Evolutionary conservation across 2,797 vertebrate species (phyloP).

Genomic region (Danionella dracula): DNA sequence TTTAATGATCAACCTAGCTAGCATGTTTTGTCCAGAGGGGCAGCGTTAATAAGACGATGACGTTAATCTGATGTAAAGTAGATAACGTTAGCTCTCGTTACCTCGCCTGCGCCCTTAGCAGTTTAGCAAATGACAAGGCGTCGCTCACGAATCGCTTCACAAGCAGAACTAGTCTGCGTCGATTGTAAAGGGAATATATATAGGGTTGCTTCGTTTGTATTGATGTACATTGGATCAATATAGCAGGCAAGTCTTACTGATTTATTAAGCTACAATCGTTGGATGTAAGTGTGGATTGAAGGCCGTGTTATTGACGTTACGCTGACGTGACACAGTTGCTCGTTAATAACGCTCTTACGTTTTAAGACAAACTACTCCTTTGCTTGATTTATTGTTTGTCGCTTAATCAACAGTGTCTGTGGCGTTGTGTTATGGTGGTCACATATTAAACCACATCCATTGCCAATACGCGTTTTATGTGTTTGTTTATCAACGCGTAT

Average conservation of each 20-base stretch:
- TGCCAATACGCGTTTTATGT: too few relatives aligned
- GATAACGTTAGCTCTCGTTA: neutral
- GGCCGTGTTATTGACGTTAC: neutral
- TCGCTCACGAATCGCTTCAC: neutral
- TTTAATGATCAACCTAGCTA: neutral
- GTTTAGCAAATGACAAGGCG: neutral
- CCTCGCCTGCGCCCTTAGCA: conserved; percentile 23
- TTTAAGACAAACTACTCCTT: too few relatives aligned
- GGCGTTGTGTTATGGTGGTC: too few relatives aligned
- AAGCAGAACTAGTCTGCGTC: neutral
- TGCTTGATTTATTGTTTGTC: neutral
- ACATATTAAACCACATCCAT: too few relatives aligned
- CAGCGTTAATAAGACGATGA: neutral
- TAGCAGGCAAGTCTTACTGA: too few relatives aligned
- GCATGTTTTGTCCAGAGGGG: neutral
- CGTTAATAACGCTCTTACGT: too few relatives aligned
- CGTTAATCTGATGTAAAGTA: neutral
- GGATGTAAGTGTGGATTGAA: neutral
- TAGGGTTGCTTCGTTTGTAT: neutral
- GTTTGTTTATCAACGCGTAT: too few relatives aligned
- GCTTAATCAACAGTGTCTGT: too few relatives aligned
- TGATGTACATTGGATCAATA: neutral
- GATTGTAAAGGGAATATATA: neutral
- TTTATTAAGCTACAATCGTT: neutral
- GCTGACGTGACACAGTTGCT: neutral